Base-by-base conservation (phyloP, 92 coral and sea anemone genomes). In the Heliopora coerulea region DNA sequence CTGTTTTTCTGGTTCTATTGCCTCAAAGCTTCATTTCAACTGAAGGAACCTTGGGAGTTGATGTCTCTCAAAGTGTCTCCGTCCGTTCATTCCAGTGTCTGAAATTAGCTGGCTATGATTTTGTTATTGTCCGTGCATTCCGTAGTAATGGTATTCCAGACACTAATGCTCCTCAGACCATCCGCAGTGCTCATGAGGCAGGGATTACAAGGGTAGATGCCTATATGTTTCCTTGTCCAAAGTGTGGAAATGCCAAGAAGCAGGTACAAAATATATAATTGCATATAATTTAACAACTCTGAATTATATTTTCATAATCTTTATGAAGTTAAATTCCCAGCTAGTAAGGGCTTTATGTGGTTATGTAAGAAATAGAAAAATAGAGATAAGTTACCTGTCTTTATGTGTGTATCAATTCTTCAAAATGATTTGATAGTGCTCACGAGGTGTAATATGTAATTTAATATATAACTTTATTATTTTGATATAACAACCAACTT, bases 151-250 rank as follows among this genome's bases (percentile, higher is more conserved):
- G 74, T 21, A 26, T 29, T 19, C 74, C 74, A 17, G 74, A 67
- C 29, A 5, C 18, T 18, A 67, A 67, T 49, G 74, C 74, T 44
- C 74, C 74, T 27, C 37, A 25, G 39, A 67, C 23, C 42, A 67
- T 67, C 24, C 39, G 19, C 32, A 67, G 48, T 29, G 74, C 74
- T 40, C 40, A 40, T 10, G 6, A 44, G 11, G 74, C 74, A 30
- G 30, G 30, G 7, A 26, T 67, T 20, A 9, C 24, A 11, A 46
- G 27, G 19, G 74, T 67, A 0, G 74, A 67, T 29, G 74, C 74
- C 26, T 67, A 67, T 32, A 67, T 67, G 74, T 67, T 67, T 31
- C 74, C 74, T 28, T 67, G 74, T 33, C 58, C 74, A 67, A 67
- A 44, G 18, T 67, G 74, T 48, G 74, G 74, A 6, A 48, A 67